Conservation (phyloP, 2,113 vertebrate species). For the Chloropsis hardwickii region DNA sequence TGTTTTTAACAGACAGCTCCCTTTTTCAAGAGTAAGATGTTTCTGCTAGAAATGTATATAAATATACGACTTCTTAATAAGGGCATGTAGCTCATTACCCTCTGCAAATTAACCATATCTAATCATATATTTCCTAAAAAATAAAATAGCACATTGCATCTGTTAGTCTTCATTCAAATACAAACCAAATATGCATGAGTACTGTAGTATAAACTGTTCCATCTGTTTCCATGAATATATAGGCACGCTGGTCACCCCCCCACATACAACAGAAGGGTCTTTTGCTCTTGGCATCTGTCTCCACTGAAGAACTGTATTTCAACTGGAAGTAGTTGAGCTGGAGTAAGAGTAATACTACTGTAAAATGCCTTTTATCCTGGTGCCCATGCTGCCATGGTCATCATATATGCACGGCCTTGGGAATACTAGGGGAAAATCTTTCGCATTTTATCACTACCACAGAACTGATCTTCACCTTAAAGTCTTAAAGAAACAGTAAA, state of each 20-base stretch:
- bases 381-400: not conserved
- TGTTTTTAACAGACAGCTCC: not conserved
- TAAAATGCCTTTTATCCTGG: not conserved
- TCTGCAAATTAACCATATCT: constrained; percentile 59
- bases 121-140: constrained; percentile 65
- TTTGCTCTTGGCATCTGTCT: constrained; percentile 36
- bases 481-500: not conserved
- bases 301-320: constrained; percentile 1
- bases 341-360: not conserved
- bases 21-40: not conserved
- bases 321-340: not conserved
- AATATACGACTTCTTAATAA: constrained; percentile 46
- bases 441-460: not conserved
- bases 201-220: constrained; percentile 53
- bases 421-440: not conserved
- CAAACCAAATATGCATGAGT: constrained; percentile 59
- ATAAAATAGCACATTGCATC: constrained; percentile 56
- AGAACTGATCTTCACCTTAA: not conserved
- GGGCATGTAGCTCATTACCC: constrained; percentile 57
- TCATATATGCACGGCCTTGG: accelerated
- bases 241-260: constrained; percentile 17
- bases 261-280: constrained; percentile 42
- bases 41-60: constrained; percentile 1
- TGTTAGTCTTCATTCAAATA: constrained; percentile 50
- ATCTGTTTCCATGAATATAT: constrained; percentile 56